Base-by-base conservation (phyloP, 2,888 invertebrate species). In the Dicyrtoma fusca region DNA sequence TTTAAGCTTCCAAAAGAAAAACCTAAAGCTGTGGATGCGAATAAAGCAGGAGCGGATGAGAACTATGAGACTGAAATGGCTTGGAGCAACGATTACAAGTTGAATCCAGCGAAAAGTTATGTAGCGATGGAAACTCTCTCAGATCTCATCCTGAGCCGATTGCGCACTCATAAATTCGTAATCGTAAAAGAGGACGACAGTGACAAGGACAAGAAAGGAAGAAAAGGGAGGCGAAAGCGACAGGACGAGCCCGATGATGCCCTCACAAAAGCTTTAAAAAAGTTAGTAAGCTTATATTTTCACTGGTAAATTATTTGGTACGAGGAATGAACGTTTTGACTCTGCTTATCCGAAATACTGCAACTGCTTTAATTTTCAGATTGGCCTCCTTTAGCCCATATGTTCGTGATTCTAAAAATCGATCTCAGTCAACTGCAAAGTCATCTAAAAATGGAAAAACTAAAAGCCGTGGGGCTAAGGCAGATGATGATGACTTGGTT, bases 401-500 rank as follows among this genome's bases (percentile, higher is more conserved):
- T 57, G 1, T 25, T 14, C 21, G 23, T 13, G 25, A 25, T 14
- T 23, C 25, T 14, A 11, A n/a, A n/a, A 19, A 14, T 3, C 17
- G 53, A 10, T 17, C 34, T 34, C 34, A 3, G 34, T 34, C 34
- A 5, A 5, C 34, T 34, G 3, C 34, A 34, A 34, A 34, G 34
- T 34, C 34, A 34, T 3, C 34, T 34, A 34, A 34, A 34, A 8
- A 34, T 5, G 34, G 34, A 34, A 34, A 8, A 34, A 34, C 4
- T 34, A 34, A 34, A 8, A 34, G 34, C 8, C 8, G 4, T 19
- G 5, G 49, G n/a, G 11, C 49, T 4, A 49, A 49, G 5, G 49
- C 3, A 3, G 19, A 42, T 61, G 61, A 61, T n/a, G 61, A 61
- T 26, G 61, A 61, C n/a, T 10, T 34, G n/a, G 19, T n/a, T 13